A percentile compares a stretch with the other conserved stretches of the same genome.
These are phyloP conservation scores for Dryadula phaetusa DNA, from an alignment of 2,888 invertebrate species.

Conservation along the genomic window DNA sequence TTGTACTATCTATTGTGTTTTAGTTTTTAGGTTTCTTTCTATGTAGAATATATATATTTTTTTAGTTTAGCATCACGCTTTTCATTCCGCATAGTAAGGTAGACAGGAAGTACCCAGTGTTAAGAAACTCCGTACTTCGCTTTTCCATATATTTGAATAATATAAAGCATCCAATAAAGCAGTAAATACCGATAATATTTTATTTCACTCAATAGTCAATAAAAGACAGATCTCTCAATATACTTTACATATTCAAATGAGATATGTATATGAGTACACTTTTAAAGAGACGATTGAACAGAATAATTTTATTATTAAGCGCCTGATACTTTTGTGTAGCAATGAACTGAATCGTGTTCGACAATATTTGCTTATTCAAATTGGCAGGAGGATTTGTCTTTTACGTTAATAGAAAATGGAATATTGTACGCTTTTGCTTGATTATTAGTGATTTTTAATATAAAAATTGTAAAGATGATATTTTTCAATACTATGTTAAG, in stretches of 20 bases:
- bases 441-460: neutral
- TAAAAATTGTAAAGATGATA: too few relatives aligned
- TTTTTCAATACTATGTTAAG: too few relatives aligned
- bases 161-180: neutral
- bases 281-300: slow-evolving; percentile 21
- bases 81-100: too few relatives aligned
- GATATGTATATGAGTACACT: slow-evolving; percentile 13
- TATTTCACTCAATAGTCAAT: neutral
- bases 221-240: slow-evolving; percentile 5
- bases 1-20: neutral
- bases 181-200: neutral
- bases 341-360: slow-evolving; percentile 16
- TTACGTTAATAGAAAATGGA: neutral
- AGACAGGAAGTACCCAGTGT: too few relatives aligned
- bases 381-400: slow-evolving; percentile 16
- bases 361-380: slow-evolving; percentile 22
- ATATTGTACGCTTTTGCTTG: neutral
- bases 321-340: slow-evolving; percentile 20
- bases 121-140: too few relatives aligned
- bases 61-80: too few relatives aligned
- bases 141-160: too few relatives aligned
- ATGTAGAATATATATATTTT: too few relatives aligned
- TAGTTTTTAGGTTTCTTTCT: neutral
- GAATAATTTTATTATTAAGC: slow-evolving; percentile 20
- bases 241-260: slow-evolving; percentile 20